Evolutionary conservation across 2,113 vertebrate species (phyloP), one percentile per base, ranked within the genome.

Genomic region (Bucco capensis): DNA sequence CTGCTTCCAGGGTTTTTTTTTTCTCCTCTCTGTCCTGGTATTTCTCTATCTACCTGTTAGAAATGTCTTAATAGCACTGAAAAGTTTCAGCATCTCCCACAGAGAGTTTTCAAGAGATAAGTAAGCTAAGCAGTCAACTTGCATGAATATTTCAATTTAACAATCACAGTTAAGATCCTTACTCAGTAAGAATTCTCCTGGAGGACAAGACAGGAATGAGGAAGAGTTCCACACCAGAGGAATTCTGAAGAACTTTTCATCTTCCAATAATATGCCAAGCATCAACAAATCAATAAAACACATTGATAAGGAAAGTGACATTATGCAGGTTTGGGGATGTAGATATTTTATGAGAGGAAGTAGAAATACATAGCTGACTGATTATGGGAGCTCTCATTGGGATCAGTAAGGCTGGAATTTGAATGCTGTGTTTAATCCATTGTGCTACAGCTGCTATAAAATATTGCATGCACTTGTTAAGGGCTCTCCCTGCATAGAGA

Each of bases 381-480:
- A 35, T 83, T 92, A 53, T 22, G 6, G 24, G 49, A 57, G 23
- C 8, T 40, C 33, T 88, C 83, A 57, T 6, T 78, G 33, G 44
- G 40, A 75, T 64, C 25, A 69, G 65, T 33, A 84, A 79, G 23
- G 31, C 14, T 74, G 49, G 14, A 6, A 5, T 62, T 47, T 89
- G 75, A 71, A 51, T 70, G 19, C 11, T 75, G 46, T 82, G 15
- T 82, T 86, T 76, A 42, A 54, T 49, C 35, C 49, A 70, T n/a
- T 65, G 8, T 38, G 65, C 27, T 79, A 83, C 28, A 85, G 57
- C 53, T 81, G 64, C 42, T 37, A 46, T 88, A 86, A 94, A 86
- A 79, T 75, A n/a, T 6, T 24, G 8, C 33, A 81, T 50, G 65
- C 5, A 10, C 25, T 94, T 50, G 90, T 92, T 91, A 93, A 95